phyloP scores from a whole-genome alignment of 2,888 invertebrate species.

The Eudiplozoon nipponicum region DNA sequence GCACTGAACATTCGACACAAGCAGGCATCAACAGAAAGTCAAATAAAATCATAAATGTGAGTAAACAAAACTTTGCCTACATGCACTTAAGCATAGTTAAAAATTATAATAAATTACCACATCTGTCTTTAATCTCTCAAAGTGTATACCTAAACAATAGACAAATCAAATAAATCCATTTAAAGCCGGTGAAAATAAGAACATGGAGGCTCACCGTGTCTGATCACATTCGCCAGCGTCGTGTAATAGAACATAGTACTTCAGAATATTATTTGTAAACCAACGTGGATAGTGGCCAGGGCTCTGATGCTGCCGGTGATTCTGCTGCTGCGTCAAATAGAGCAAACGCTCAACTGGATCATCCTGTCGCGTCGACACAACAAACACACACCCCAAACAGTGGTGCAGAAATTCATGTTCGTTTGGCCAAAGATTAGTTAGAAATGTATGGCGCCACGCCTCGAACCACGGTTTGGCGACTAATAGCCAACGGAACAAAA shows the following conservation, averaged over 20 bases:
- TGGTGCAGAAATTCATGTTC: constrained; percentile 67
- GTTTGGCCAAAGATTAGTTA: constrained; percentile 36
- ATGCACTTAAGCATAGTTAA: constrained; percentile 17
- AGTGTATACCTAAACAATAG: neutral
- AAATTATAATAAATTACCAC: neutral
- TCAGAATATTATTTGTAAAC: constrained; percentile 40
- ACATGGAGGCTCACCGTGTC: constrained; percentile 35
- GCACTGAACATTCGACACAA: too few species aligned
- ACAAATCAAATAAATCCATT: too few species aligned
- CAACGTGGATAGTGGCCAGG: constrained; percentile 27
- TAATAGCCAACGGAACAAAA: too few species aligned
- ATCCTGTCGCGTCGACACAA: constrained; percentile 31
- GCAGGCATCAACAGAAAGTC: too few species aligned
- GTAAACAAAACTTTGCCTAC: too few species aligned
- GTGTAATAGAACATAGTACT: constrained; percentile 54
- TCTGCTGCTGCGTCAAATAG: constrained; percentile 40
- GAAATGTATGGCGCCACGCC: constrained; percentile 60
- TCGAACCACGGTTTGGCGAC: constrained; percentile 97
- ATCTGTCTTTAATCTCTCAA: neutral
- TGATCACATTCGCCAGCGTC: constrained; percentile 40
- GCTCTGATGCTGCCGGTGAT: constrained; percentile 42
- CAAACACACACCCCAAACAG: constrained; percentile 31
- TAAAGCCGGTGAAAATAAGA: constrained; percentile 5
- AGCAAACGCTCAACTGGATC: constrained; percentile 48
- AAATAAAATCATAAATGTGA: too few species aligned